Evolutionary conservation across 2,888 invertebrate genomes (phyloP), one percentile per base, ranked within the genome.

Genomic region (Volucella inanis): DNA sequence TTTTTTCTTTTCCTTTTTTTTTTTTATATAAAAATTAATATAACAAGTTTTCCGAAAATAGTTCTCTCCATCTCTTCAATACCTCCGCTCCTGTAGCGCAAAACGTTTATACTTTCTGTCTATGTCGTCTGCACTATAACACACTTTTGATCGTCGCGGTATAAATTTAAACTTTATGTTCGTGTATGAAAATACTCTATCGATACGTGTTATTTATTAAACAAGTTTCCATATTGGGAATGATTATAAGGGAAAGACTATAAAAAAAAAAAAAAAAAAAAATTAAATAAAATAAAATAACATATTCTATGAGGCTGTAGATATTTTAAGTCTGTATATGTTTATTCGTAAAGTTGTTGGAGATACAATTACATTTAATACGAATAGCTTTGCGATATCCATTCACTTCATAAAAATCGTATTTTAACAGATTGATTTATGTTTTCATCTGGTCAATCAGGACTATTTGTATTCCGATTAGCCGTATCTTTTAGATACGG

Each of bases 21-120:
- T 45, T 41, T 52, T 31, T 10, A 38, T 72, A 52, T 62, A 31
- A n/a, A 59, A 68, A 85, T 61, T 61, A 85, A 81, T 68, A 71
- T 76, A 85, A 85, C 85, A 85, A 81, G 81, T 72, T 85, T 57
- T 72, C 54, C 61, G 15, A 76, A 84, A 79, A 84, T 71, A 80
- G 61, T 65, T 67, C 75, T 52, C 22, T 65, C 43, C 43, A 14
- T 38, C 39, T 54, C 15, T 49, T 31, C 38, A 41, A 57, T 39
- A 39, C 59, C 22, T 0, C n/a, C 11, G 41, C 12, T 3, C n/a
- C 11, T 41, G 50, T 38, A 49, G 8, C 14, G 50, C 10, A n/a
- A 31, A 14, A 43, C 11, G 15, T 14, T 31, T 31, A 57, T 14
- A 39, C 59, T 31, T n/a, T 0, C 9, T 11, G 41, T 14, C 6